Conservation (phyloP, 2,888 invertebrate species). For the Hyalella azteca region DNA sequence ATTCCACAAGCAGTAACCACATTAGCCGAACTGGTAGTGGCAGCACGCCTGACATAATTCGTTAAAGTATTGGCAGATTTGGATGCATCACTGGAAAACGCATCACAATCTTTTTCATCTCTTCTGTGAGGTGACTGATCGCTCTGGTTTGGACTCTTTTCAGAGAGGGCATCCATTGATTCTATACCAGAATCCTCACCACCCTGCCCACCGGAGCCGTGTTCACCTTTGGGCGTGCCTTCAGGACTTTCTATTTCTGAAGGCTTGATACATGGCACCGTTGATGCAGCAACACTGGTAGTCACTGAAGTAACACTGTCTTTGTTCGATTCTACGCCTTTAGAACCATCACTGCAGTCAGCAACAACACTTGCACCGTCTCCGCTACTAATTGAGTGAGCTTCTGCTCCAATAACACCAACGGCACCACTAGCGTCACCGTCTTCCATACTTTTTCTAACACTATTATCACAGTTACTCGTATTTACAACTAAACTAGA, state of each 20-base stretch:
- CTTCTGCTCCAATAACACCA: constrained; percentile 27
- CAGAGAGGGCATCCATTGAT: constrained; percentile 91
- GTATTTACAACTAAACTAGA: constrained; percentile 35
- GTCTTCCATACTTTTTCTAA: neutral
- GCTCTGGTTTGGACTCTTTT: constrained; percentile 88
- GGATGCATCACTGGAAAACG: constrained; percentile 36
- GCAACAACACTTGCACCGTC: neutral
- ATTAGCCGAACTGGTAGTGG: neutral
- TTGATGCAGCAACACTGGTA: neutral
- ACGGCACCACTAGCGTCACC: constrained; percentile 31
- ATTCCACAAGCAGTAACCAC: constrained; percentile 27
- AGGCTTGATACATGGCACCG: neutral
- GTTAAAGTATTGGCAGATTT: constrained; percentile 35
- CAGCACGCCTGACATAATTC: neutral
- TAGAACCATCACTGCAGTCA: constrained; percentile 1
- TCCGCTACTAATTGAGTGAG: neutral
- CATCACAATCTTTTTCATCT: constrained; percentile 58
- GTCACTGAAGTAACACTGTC: neutral
- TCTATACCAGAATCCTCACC: constrained; percentile 92
- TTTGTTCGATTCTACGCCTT: constrained; percentile 8
- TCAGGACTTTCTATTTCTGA: constrained; percentile 57
- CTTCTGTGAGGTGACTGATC: constrained; percentile 62
- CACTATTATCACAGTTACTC: constrained; percentile 50
- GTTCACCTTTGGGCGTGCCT: constrained; percentile 58
- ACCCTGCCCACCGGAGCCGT: constrained; percentile 58